Conservation (phyloP, 2,888 invertebrate genomes). For the Drosophila eohydei region DNA sequence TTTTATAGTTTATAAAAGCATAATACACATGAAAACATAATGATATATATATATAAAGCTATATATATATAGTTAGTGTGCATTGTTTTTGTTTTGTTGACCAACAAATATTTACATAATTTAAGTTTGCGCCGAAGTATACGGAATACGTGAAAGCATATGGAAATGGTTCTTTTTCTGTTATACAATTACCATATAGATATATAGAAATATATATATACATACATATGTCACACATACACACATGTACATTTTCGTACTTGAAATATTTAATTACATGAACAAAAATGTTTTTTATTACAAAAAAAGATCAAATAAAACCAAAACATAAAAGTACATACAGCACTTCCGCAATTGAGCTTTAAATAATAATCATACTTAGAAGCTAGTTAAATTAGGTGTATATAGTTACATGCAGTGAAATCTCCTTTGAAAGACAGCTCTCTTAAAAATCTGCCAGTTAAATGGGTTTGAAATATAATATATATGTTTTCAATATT, state of each 20-base stretch:
- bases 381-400: conserved; percentile 18
- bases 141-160: conserved; percentile 19
- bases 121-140: conserved; percentile 52
- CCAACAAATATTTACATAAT: conserved; percentile 46
- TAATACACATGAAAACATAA: conserved; percentile 27
- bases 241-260: conserved; percentile 41
- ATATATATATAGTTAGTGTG: conserved; percentile 32
- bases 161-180: conserved; percentile 63
- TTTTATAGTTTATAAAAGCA: conserved; percentile 70
- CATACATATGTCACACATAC: conserved; percentile 33
- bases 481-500: not conserved
- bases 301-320: conserved; percentile 67
- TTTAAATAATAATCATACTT: conserved; percentile 15
- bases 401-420: conserved; percentile 9
- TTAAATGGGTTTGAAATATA: not conserved
- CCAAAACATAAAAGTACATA: conserved; percentile 33
- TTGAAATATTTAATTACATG: conserved; percentile 65
- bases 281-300: conserved; percentile 77
- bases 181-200: conserved; percentile 72
- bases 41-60: conserved; percentile 18
- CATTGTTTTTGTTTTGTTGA: conserved; percentile 59
- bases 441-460: not conserved
- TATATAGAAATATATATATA: conserved; percentile 55
- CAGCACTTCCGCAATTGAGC: conserved; percentile 15
- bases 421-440: not conserved